Evolutionary conservation across 2,888 invertebrate genomes (phyloP).

Genomic region (Parnassius apollo): DNA sequence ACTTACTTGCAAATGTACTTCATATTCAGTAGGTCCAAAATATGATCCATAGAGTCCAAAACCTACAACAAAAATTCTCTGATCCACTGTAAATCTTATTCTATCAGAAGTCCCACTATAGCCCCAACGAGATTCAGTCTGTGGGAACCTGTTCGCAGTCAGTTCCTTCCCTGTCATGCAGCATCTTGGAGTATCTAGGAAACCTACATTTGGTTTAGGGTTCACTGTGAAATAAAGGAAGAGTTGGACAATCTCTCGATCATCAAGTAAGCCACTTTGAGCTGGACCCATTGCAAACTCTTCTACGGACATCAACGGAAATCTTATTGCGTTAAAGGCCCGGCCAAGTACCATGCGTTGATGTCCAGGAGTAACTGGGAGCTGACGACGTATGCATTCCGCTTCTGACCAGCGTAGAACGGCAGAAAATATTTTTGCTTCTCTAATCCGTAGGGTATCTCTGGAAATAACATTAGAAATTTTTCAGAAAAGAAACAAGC

Average conservation of each 20-base stretch:
- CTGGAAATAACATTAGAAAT: constrained; percentile 52
- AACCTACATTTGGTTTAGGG: constrained; percentile 87
- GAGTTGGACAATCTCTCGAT: constrained; percentile 87
- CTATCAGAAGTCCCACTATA: constrained; percentile 91
- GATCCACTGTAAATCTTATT: constrained; percentile 90
- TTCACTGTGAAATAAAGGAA: constrained; percentile 87
- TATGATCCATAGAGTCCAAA: constrained; percentile 93
- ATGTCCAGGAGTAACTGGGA: constrained; percentile 84
- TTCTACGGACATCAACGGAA: constrained; percentile 92
- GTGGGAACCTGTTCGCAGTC: constrained; percentile 86
- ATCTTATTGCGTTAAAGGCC: constrained; percentile 87
- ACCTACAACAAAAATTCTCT: constrained; percentile 90
- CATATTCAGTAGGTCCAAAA: constrained; percentile 88
- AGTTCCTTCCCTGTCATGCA: constrained; percentile 90
- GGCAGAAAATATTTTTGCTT: constrained; percentile 88
- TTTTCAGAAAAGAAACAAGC: too few relatives aligned
- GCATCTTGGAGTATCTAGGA: constrained; percentile 86
- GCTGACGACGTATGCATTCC: constrained; percentile 85
- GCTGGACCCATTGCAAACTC: constrained; percentile 91
- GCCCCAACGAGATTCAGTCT: constrained; percentile 91
- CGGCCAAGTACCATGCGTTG: constrained; percentile 85
- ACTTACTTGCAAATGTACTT: constrained; percentile 83
- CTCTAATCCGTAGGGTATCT: constrained; percentile 89
- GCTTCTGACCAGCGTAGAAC: constrained; percentile 88
- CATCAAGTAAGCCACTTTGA: constrained; percentile 87